Base-by-base conservation (phyloP, 2,113 vertebrate genomes). In the Centrocercus urophasianus region DNA sequence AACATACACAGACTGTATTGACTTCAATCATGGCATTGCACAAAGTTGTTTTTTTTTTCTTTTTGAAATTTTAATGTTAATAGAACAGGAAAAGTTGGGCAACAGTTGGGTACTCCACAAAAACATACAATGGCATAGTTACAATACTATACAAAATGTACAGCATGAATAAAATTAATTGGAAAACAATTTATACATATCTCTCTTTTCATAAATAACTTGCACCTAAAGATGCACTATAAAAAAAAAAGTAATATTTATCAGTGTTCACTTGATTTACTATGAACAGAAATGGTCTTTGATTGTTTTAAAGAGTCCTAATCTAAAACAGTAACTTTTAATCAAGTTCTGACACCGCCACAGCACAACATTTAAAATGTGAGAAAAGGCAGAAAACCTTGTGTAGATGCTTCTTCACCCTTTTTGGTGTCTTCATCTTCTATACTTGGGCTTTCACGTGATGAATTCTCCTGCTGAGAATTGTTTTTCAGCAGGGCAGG, bases 401-500 rank as follows among this genome's bases (percentile, higher is more conserved):
- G 97, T 91, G 96, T 52, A 89, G 96, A 36, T 88, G 97, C 77
- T 94, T 97, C 97, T 93, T 97, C 96, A 38, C 95, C 95, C 92
- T 98, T 98, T 89, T 97, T 98, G 71, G 91, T 50, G 27, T 98
- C 98, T 63, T 98, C 98, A 56, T 98, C 98, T 71, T 98, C 98
- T 54, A 96, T 86, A 88, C 97, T 98, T 24, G 98, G 98, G 80
- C 98, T 98, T 90, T 97, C 96, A 43, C 96, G 97, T 38, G 97
- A 97, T 43, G 98, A 98, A 57, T 61, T 98, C 81, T 97, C 98
- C 91, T 96, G 97, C 42, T 98, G 98, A 71, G 96, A 83, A 38
- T 83, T 98, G 79, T 87, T 98, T 93, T 98, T 99, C 89, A 99
- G 79, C 42, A 98, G 95, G 48, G 98, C 98, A 38, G 98, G 98